Evolutionary conservation across 1,140 invertebrate species (phyloP), one percentile per base, ranked within the genome.

Genomic region (Cherax destructor): DNA sequence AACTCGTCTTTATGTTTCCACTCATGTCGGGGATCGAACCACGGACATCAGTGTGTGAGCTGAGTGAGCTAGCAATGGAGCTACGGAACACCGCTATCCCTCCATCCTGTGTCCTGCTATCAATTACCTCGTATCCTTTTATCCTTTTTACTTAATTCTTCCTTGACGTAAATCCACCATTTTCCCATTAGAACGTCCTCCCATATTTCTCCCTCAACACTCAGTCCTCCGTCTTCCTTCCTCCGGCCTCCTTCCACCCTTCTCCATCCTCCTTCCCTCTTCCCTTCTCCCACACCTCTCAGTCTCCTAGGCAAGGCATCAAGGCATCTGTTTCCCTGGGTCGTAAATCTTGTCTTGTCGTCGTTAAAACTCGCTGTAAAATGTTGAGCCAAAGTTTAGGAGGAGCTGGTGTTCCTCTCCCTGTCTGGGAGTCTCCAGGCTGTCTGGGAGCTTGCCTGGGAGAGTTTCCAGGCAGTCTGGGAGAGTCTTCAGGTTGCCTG

Each of bases 291-390:
- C 41, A 11, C 16, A 3, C 30, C 49, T 41, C 18, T 1, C 18
- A n/a, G 50, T 56, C 50, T 56, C 83, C 5, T 9, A n/a, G 21
- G 16, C 69, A 18, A 52, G 83, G 7, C 83, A 21, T 72, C 18
- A 81, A 80, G 11, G 52, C 86, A 77, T 88, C 83, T 88, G 86
- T 88, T 88, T 88, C 83, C 69, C 52, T 24, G 65, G 76, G 65
- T 83, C 87, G 52, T 89, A 89, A 89, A 89, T 89, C 87, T 89
- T 56, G 30, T 10, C 79, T 83, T 89, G 87, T 83, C 87, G 76
- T 89, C 87, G 87, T 89, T 89, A 89, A 89, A 83, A 41, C 21
- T 89, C 87, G 87, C 81, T 79, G 87, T 89, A 89, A 89, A 89
- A 83, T 74, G 65, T 65, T 76, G 83, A 89, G 83, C 79, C 30